A percentile compares a stretch with the other conserved stretches of the same genome.
These are phyloP conservation scores for Mycteria americana DNA, from an alignment of 2,797 vertebrate species.

Conservation along the genomic window DNA sequence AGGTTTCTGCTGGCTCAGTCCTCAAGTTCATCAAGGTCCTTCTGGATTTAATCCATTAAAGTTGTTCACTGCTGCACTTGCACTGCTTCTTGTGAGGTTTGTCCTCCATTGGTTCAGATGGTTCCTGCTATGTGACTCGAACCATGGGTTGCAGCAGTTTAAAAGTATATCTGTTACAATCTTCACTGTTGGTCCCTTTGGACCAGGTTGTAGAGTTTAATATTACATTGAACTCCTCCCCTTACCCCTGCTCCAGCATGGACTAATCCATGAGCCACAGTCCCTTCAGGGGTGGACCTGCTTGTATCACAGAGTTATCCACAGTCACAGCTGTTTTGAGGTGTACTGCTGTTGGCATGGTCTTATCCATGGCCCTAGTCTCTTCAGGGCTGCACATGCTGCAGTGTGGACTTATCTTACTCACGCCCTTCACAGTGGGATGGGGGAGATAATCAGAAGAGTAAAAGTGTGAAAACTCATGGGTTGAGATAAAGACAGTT, in stretches of 20 bases:
- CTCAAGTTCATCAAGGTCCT: background rate
- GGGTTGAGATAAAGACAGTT: background rate
- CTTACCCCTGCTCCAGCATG: background rate
- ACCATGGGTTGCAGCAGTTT: background rate
- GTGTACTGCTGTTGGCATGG: background rate
- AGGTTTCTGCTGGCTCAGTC: background rate
- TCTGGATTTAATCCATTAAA: background rate
- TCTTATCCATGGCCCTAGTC: background rate
- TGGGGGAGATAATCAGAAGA: background rate
- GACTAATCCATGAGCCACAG: background rate
- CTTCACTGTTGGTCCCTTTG: background rate
- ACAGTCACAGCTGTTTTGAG: background rate
- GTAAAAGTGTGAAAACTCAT: background rate
- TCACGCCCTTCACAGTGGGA: background rate
- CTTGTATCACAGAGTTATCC: background rate
- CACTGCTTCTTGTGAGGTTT: background rate
- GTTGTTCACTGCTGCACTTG: background rate
- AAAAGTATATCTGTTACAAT: background rate
- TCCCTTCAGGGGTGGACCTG: background rate
- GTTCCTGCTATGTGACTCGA: background rate
- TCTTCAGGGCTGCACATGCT: background rate
- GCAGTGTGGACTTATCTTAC: background rate
- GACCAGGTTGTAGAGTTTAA: background rate
- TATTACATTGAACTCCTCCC: background rate
- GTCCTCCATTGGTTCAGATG: background rate